Evolutionary conservation across 2,888 invertebrate species (phyloP).

Genomic region (Macrophya annulata): DNA sequence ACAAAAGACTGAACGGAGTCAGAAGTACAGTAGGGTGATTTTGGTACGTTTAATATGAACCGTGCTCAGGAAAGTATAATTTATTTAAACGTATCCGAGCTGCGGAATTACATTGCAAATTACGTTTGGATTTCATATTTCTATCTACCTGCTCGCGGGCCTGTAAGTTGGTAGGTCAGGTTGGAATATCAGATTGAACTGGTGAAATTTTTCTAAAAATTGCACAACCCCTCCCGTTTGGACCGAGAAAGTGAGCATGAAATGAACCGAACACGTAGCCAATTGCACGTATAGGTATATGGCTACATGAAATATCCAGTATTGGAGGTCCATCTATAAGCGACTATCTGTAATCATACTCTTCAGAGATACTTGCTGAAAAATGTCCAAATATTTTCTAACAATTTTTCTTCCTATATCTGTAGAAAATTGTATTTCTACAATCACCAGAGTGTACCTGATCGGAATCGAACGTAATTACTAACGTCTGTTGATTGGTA

Average conservation of each 20-base stretch:
- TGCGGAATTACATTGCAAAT: conserved; percentile 54
- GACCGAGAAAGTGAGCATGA: neutral
- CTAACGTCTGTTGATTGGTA: neutral
- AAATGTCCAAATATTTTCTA: neutral
- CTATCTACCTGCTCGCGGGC: conserved; percentile 34
- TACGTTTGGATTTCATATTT: conserved; percentile 55
- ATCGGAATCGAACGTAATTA: neutral
- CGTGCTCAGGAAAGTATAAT: conserved; percentile 41
- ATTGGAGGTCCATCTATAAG: neutral
- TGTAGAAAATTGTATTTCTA: neutral
- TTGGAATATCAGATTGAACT: conserved; percentile 26
- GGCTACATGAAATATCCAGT: neutral
- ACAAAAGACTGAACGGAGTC: neutral
- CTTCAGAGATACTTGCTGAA: neutral
- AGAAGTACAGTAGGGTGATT: neutral
- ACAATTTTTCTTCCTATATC: neutral
- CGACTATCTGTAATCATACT: neutral
- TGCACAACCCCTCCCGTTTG: conserved; percentile 8
- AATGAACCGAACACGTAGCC: conserved; percentile 17
- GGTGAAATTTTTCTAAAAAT: conserved; percentile 42
- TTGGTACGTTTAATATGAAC: conserved; percentile 35
- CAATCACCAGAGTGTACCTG: neutral
- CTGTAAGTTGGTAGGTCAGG: conserved; percentile 34
- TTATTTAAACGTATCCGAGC: conserved; percentile 49
- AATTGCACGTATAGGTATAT: neutral